These are phyloP conservation scores for Danio jaintianensis DNA, from an alignment of 2,797 vertebrate genomes.

Conservation along the genomic window DNA sequence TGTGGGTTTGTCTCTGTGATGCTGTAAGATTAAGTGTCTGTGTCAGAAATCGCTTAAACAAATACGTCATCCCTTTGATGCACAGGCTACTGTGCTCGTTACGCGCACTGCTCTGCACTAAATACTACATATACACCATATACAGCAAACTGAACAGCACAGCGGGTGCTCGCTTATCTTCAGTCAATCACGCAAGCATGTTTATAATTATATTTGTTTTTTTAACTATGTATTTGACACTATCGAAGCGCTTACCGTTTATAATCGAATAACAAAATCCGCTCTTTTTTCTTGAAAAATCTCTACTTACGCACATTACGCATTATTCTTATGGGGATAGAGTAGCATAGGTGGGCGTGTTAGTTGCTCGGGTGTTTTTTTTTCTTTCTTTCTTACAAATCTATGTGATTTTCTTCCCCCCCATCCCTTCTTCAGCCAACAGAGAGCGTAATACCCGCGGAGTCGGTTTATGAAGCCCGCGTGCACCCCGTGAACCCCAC, in stretches of 20 bases:
- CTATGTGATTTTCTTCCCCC: conserved; percentile 65
- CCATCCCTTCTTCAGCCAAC: conserved; percentile 77
- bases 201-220: neutral
- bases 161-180: neutral
- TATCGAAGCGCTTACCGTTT: neutral
- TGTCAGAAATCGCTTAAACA: conserved; percentile 22
- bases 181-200: neutral
- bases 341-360: conserved; percentile 58
- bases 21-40: conserved; percentile 1
- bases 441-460: conserved; percentile 77
- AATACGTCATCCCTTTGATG: conserved; percentile 50
- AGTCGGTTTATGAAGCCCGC: conserved; percentile 56
- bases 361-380: conserved; percentile 55
- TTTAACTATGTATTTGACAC: neutral
- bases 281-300: neutral
- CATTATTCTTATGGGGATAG: conserved; percentile 59
- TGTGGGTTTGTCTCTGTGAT: neutral
- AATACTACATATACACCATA: neutral
- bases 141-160: neutral
- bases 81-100: conserved; percentile 22
- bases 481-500: conserved; percentile 34
- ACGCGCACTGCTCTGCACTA: conserved; percentile 2
- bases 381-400: conserved; percentile 60
- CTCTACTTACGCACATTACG: conserved; percentile 58
- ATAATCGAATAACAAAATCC: neutral